Percentiles rank a stretch among this genome's conserved stretches.
Evolutionary conservation across 2,113 vertebrate genomes (phyloP).

Genomic region (Corapipo altera): DNA sequence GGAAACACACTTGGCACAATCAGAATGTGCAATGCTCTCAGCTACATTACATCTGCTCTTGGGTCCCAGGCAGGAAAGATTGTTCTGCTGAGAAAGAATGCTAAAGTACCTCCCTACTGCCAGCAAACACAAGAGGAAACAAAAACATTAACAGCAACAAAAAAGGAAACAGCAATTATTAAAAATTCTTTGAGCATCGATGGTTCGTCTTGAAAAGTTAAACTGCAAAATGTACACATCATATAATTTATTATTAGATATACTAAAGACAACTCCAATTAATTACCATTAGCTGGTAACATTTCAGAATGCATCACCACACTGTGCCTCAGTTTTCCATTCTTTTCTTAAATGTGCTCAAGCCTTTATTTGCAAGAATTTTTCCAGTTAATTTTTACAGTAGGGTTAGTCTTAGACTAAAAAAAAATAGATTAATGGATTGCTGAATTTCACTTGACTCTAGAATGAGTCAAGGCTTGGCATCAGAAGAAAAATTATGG

Average conservation of each 20-base stretch:
- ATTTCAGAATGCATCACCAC: neutral
- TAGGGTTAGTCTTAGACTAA: neutral
- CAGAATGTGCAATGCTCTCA: neutral
- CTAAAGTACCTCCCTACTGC: neutral
- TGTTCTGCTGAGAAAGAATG: neutral
- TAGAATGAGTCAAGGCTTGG: neutral
- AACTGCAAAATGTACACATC: neutral
- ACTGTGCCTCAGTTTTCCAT: neutral
- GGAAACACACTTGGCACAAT: neutral
- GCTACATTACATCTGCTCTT: neutral
- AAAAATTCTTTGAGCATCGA: neutral
- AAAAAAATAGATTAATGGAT: neutral
- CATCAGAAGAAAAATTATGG: neutral
- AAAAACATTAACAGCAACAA: neutral
- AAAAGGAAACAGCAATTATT: neutral
- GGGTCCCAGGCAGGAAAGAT: neutral
- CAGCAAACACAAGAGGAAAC: neutral
- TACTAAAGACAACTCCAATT: neutral
- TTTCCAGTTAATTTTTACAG: neutral
- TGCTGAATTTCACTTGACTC: neutral
- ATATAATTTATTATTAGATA: neutral
- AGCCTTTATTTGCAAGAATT: neutral
- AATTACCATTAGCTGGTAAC: neutral
- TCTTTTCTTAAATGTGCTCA: neutral
- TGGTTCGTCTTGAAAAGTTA: neutral